phyloP scores from a whole-genome alignment of 2,797 vertebrate genomes.

The Uromys caudimaculatus region DNA sequence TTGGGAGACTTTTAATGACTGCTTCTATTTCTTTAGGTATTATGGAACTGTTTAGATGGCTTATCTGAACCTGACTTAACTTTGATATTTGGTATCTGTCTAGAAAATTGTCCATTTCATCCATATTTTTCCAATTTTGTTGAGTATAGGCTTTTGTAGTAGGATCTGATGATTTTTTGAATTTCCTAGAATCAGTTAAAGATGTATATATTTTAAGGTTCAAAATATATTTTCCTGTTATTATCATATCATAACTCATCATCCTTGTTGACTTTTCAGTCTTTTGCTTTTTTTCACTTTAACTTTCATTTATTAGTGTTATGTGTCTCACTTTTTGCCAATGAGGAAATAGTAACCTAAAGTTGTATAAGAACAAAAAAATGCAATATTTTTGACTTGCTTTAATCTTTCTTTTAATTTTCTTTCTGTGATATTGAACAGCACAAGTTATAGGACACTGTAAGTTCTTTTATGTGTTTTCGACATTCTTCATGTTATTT shows the following conservation, averaged over 20 bases:
- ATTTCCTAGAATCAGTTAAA: not conserved
- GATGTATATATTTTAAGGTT: not conserved
- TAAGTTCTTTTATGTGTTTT: not conserved
- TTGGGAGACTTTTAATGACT: no score
- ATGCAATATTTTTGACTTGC: not conserved
- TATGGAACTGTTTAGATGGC: no score
- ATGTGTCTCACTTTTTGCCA: not conserved
- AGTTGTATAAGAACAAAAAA: not conserved
- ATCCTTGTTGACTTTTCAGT: not conserved
- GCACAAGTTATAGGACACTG: not conserved
- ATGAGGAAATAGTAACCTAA: not conserved
- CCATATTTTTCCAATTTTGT: no score
- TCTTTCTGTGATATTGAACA: not conserved
- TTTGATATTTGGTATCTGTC: no score
- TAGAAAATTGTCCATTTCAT: no score
- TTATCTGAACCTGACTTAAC: no score
- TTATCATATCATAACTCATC: not conserved
- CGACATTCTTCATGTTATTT: not conserved
- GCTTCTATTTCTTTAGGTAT: no score
- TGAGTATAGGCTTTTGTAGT: no score
- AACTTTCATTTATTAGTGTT: not conserved
- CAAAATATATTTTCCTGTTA: not conserved
- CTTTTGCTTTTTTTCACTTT: not conserved
- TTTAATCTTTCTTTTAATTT: not conserved
- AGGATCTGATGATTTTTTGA: no score